Base-by-base conservation (phyloP, 2,888 invertebrate species). In the Germaria angustata region DNA sequence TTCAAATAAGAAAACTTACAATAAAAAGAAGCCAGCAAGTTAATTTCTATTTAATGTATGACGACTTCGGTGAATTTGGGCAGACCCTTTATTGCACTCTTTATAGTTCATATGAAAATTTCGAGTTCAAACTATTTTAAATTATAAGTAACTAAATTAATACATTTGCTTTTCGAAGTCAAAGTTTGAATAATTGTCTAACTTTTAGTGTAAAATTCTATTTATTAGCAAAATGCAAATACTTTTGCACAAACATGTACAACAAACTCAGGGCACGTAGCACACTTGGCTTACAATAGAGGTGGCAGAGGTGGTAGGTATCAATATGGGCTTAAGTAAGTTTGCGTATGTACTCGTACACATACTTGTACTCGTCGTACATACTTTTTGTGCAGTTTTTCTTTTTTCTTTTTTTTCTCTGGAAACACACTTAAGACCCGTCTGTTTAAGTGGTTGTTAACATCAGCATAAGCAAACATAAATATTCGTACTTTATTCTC, bases 391-490 rank as follows among this genome's bases (percentile, higher is more conserved):
- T 46, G 6, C 6, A 6, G 6, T 28, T 28, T 28, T 28, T 28
- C 3, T 28, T 28, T 28, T 28, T 28, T 17, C 61, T 36, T 24
- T 72, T 44, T 22, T 11, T 44, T 51, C 22, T 15, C 44, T 15
- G 17, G 24, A 39, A 55, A 68, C 66, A 68, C 59, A 59, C 72
- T 73, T 73, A 73, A 66, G 59, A 66, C 79, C 66, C 66, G 73
- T 73, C 79, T 73, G 72, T 36, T 65, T 59, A 73, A 80, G 79
- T 80, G 79, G 59, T 80, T 80, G 72, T 79, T 72, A 65, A 79
- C 72, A 72, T 55, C 65, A 51, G 57, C 65, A 51, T 41, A 51
- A 22, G 69, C 69, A 69, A 61, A 77, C 51, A 77, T 61, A 61
- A 41, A 77, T 68, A 53, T 68, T 59, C 68, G 20, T 63, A 68